Evolutionary conservation across 2,888 invertebrate species (phyloP).

Genomic region (Limnephilus auricula): DNA sequence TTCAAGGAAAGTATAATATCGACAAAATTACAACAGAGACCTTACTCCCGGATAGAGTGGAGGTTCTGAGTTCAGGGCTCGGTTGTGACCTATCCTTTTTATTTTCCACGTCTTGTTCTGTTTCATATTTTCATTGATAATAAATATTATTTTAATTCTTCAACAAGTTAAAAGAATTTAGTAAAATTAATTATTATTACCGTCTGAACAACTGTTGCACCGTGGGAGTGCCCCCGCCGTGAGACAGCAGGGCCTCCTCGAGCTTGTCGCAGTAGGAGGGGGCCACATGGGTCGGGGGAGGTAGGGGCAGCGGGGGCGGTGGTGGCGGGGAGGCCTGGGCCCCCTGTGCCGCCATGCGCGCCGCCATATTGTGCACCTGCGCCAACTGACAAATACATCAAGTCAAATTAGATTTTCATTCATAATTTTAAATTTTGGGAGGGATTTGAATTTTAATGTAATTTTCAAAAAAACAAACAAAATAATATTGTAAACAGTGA

Average conservation of each 20-base stretch:
- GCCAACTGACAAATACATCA: constrained; percentile 74
- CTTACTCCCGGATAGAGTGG: not conserved
- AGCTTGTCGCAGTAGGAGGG: constrained; percentile 74
- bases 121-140: too few relatives aligned
- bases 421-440: not conserved
- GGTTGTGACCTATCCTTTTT: not conserved
- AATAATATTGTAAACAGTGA: too few relatives aligned
- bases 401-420: not conserved
- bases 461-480: not conserved
- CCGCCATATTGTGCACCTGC: constrained; percentile 82
- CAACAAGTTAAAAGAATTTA: too few relatives aligned
- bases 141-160: too few relatives aligned
- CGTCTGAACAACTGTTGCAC: constrained; percentile 82
- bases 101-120: not conserved
- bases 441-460: not conserved
- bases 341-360: constrained; percentile 78
- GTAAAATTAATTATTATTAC: not conserved
- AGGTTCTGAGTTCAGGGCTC: not conserved
- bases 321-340: constrained; percentile 72
- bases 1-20: too few relatives aligned
- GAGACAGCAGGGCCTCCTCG: constrained; percentile 73
- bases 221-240: constrained; percentile 72
- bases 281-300: constrained; percentile 67
- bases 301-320: constrained; percentile 74
- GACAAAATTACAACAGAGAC: too few relatives aligned